Conservation (phyloP, 2,888 invertebrate genomes). For the Epinotia bilunana region DNA sequence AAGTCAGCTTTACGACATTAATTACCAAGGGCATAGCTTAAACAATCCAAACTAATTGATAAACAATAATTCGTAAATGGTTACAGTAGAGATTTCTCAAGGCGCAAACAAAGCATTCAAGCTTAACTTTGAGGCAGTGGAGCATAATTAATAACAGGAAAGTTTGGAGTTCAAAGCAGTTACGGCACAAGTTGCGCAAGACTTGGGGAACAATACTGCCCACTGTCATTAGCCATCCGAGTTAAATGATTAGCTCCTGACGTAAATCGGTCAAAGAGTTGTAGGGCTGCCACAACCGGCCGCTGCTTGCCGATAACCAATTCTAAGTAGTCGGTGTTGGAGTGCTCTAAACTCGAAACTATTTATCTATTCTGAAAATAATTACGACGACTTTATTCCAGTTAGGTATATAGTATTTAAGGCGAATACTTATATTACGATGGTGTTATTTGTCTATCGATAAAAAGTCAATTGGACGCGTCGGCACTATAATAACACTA, state of each 20-base stretch:
- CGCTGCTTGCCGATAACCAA: background rate
- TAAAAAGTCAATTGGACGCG: background rate
- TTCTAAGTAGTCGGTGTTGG: background rate
- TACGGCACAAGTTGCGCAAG: conserved; percentile 47
- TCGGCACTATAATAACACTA: background rate
- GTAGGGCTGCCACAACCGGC: conserved; percentile 53
- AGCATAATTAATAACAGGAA: conserved; percentile 74
- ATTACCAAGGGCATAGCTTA: background rate
- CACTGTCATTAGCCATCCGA: conserved; percentile 59
- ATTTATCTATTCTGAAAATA: background rate
- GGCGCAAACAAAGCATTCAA: conserved; percentile 62
- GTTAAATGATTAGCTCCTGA: conserved; percentile 74
- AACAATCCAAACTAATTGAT: conserved; percentile 26
- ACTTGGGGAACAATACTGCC: conserved; percentile 56
- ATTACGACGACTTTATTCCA: background rate
- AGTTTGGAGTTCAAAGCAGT: conserved; percentile 62
- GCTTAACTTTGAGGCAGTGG: conserved; percentile 58
- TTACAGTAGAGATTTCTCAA: conserved; percentile 60
- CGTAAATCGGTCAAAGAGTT: conserved; percentile 72
- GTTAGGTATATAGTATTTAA: background rate
- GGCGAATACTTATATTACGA: background rate
- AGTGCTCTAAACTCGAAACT: background rate
- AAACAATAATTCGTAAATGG: conserved; percentile 34
- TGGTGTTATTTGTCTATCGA: background rate
- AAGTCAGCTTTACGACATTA: background rate